Percentiles rank a stretch among this genome's conserved stretches.
These are phyloP conservation scores for Potamarius usumacintae DNA, from an alignment of 2,113 vertebrate species.

Conservation along the genomic window DNA sequence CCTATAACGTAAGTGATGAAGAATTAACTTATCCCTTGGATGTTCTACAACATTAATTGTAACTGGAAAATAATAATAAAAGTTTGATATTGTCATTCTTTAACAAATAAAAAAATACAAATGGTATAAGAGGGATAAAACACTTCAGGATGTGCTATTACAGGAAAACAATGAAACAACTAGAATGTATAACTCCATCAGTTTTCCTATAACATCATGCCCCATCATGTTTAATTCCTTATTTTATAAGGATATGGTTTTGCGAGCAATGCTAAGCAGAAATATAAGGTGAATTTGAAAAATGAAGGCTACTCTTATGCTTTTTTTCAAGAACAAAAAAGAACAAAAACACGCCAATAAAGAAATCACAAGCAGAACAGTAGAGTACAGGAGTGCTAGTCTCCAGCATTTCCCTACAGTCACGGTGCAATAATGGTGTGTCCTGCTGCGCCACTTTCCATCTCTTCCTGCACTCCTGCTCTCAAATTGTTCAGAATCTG, in stretches of 20 bases:
- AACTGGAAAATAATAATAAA: no score
- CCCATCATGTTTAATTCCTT: not conserved
- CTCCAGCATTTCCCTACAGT: slow-evolving; percentile 9
- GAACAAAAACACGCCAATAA: slow-evolving; percentile 22
- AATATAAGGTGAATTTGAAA: not conserved
- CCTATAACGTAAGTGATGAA: not conserved
- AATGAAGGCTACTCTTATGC: not conserved
- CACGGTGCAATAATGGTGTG: slow-evolving; percentile 20
- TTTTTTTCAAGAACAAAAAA: not conserved
- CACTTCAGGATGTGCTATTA: not conserved
- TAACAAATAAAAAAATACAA: no score
- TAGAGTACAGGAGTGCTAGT: slow-evolving; percentile 12
- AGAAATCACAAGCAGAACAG: slow-evolving; percentile 17
- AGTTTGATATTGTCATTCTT: no score
- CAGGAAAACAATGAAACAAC: not conserved
- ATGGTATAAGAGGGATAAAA: not conserved
- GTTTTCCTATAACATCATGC: not conserved
- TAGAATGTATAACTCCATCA: not conserved
- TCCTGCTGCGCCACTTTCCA: slow-evolving; percentile 41
- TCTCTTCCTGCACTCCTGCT: slow-evolving; percentile 17
- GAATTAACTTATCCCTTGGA: not conserved
- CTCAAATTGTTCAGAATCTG: slow-evolving; percentile 30
- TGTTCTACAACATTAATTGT: not conserved
- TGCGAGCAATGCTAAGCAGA: not conserved
- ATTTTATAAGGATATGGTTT: not conserved